A percentile compares a stretch with the other conserved stretches of the same genome.
These are phyloP conservation scores for Spondyliosoma cantharus DNA, from an alignment of 2,797 vertebrate species.

Conservation along the genomic window DNA sequence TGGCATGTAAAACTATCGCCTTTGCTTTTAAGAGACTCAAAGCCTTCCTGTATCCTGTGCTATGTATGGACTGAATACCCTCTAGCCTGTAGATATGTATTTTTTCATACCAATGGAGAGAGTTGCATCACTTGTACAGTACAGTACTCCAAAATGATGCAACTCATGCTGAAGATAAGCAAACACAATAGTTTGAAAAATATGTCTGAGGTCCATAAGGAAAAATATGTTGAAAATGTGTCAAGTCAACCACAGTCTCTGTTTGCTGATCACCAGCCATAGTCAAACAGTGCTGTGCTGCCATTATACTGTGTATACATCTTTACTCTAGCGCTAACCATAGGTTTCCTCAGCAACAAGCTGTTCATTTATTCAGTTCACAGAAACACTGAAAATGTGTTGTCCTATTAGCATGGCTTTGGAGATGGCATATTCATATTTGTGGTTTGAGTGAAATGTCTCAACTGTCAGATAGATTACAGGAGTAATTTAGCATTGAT, in stretches of 20 bases:
- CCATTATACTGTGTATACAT: conserved; percentile 13
- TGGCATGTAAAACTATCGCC: conserved; percentile 33
- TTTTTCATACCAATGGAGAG: conserved; percentile 55
- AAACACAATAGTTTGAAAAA: conserved; percentile 65
- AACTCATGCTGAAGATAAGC: conserved; percentile 67
- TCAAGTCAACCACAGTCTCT: conserved; percentile 19
- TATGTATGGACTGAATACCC: conserved; percentile 19
- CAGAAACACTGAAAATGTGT: neutral
- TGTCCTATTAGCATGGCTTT: conserved; percentile 22
- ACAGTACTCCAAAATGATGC: conserved; percentile 64
- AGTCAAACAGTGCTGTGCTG: conserved; percentile 21
- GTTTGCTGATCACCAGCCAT: conserved; percentile 9
- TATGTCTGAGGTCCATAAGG: conserved; percentile 38
- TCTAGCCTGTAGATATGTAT: conserved; percentile 35
- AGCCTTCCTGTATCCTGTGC: conserved; percentile 31
- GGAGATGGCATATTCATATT: conserved; percentile 7
- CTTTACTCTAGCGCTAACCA: neutral
- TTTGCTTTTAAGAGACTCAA: conserved; percentile 31
- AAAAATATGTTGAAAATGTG: conserved; percentile 44
- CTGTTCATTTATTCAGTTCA: conserved; percentile 21
- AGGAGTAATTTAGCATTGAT: neutral
- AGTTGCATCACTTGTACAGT: conserved; percentile 65
- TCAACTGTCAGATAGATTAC: neutral
- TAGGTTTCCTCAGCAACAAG: conserved; percentile 1
- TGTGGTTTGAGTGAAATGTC: conserved; percentile 20